Conservation (phyloP, 53 echinoderm and acorn worm species). For the Henricia sp. region DNA sequence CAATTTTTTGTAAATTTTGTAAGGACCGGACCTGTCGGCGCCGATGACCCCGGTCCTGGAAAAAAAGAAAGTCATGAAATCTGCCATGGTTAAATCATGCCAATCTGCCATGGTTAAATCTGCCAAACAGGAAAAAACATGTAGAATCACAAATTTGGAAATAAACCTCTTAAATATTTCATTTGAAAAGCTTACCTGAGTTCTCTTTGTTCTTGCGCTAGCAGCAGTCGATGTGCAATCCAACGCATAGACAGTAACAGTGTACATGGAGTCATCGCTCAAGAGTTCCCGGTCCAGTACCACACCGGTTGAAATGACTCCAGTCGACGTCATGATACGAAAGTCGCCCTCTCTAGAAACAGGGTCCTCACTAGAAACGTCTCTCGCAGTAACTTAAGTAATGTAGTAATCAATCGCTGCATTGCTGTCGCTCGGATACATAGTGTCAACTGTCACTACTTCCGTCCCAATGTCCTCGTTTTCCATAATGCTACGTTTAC, state of each 20-base stretch:
- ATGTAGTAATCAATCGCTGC: constrained; percentile 82
- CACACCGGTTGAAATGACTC: constrained; percentile 69
- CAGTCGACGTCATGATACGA: constrained; percentile 50
- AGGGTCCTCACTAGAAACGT: too few relatives aligned
- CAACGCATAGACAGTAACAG: constrained; percentile 87
- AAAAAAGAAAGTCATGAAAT: too few relatives aligned
- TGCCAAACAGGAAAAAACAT: too few relatives aligned
- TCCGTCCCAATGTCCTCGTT: constrained; percentile 68
- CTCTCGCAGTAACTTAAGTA: constrained; percentile 69
- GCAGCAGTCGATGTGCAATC: constrained; percentile 71
- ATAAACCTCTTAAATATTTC: too few relatives aligned
- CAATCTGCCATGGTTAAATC: too few relatives aligned
- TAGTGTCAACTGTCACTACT: constrained; percentile 74
- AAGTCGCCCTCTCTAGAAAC: constrained; percentile 68
- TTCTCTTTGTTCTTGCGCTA: constrained; percentile 71
- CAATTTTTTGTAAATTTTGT: too few relatives aligned
- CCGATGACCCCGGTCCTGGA: too few relatives aligned
- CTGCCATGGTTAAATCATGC: too few relatives aligned
- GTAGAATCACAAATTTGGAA: too few relatives aligned
- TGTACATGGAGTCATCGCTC: constrained; percentile 55
- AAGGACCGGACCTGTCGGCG: too few relatives aligned
- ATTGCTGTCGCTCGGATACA: constrained; percentile 60
- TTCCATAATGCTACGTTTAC: too few relatives aligned
- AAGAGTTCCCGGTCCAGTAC: constrained; percentile 79
- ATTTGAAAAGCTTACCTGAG: constrained; percentile 65